Evolutionary conservation across 1,140 invertebrate species (phyloP), one percentile per base, ranked within the genome.

Genomic region (Hyles vespertilio): DNA sequence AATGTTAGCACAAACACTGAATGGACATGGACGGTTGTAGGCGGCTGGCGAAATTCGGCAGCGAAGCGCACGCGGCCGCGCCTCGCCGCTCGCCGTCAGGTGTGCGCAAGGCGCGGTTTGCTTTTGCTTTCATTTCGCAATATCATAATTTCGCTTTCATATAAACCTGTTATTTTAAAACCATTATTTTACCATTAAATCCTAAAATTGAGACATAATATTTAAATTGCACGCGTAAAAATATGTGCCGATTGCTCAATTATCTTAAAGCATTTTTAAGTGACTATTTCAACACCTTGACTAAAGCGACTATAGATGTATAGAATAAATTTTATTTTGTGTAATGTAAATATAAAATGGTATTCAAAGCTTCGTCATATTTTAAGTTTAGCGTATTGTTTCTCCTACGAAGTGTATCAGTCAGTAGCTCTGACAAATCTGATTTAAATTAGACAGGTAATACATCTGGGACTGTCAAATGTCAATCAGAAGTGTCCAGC

Each of bases 401-500:
- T 5, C 36, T 40, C 36, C 33, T 46, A 53, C 50, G 49, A 34
- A 34, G n/a, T 51, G 32, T 4, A 51, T 34, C 50, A 32, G 32
- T 34, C 58, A 61, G 56, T 49, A 58, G 58, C 58, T 61, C 51
- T 10, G 46, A 66, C 56, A 58, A 64, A 73, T 58, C 57, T 53
- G 60, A 65, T 64, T 65, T 61, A 57, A 63, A 75, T 77, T 68
- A 71, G 68, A 72, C 68, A 58, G 63, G 55, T 59, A 8, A 40
- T 32, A 43, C 59, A 68, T 70, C 63, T 46, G 64, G 48, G 63
- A 63, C 65, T 71, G 75, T 72, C 74, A 73, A 56, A 69, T 66
- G 81, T 84, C 80, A 84, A 82, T 83, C 81, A 77, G 52, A 32
- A 72, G 75, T 77, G 74, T 73, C 69, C 68, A 74, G 70, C 63